Evolutionary conservation across 2,888 invertebrate genomes (phyloP).

Genomic region (Pachliopta kotzebuea): DNA sequence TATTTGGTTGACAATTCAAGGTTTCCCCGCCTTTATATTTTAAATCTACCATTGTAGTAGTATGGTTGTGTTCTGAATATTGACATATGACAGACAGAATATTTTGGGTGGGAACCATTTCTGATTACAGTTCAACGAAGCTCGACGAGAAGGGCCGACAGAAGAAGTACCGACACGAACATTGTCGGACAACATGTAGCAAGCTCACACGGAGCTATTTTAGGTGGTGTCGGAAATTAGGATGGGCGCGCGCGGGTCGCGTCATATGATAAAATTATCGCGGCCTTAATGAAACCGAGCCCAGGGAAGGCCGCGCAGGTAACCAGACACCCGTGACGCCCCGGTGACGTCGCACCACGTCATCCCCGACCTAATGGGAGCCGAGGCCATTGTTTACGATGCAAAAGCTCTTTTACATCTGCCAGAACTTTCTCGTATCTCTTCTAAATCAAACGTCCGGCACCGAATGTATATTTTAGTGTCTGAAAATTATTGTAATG

Average conservation of each 20-base stretch:
- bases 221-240: conserved; percentile 52
- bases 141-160: neutral
- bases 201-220: conserved; percentile 53
- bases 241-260: conserved; percentile 43
- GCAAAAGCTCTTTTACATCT: conserved; percentile 1
- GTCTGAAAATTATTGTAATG: neutral
- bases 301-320: conserved; percentile 65
- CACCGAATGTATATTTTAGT: neutral
- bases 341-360: conserved; percentile 48
- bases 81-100: no score
- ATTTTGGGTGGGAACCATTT: no score
- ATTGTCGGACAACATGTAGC: conserved; percentile 32
- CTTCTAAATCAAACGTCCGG: neutral
- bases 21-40: no score
- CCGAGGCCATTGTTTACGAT: conserved; percentile 33
- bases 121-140: no score
- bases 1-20: no score
- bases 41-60: no score
- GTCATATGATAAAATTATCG: conserved; percentile 77
- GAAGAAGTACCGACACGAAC: conserved; percentile 1
- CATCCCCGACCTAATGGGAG: conserved; percentile 44
- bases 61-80: no score
- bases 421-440: conserved; percentile 2
- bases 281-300: conserved; percentile 69
- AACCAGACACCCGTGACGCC: conserved; percentile 69